Evolutionary conservation across 92 coral and sea anemone genomes (phyloP).

Genomic region (Porites divaricata): DNA sequence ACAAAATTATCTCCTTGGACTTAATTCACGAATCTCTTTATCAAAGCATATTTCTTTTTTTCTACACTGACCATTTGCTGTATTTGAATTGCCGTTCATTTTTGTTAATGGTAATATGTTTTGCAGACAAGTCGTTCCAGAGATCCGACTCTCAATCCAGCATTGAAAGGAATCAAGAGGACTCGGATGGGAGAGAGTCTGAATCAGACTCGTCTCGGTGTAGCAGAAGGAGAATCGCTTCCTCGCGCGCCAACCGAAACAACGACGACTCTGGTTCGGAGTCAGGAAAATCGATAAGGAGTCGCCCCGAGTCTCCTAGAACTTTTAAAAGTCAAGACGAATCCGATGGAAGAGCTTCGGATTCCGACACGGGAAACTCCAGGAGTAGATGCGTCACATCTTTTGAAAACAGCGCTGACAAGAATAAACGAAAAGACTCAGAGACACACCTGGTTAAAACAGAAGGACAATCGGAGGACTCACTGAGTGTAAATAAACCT

Average conservation of each 20-base stretch:
- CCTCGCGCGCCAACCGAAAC: background rate
- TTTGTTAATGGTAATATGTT: background rate
- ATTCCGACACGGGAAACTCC: conserved; percentile 26
- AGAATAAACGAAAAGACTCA: background rate
- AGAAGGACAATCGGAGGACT: conserved; percentile 18
- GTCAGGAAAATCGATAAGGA: conserved; percentile 14
- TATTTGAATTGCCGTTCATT: background rate
- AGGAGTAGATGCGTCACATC: conserved; percentile 7
- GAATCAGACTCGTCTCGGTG: conserved; percentile 27
- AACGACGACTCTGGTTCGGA: conserved; percentile 39
- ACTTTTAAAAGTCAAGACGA: conserved; percentile 14
- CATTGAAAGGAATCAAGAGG: conserved; percentile 36
- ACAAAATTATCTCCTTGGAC: too few relatives aligned
- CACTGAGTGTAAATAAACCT: background rate
- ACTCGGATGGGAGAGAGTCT: conserved; percentile 38
- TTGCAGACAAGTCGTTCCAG: conserved; percentile 46
- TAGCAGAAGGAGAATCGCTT: background rate
- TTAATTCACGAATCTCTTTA: background rate
- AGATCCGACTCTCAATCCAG: conserved; percentile 43
- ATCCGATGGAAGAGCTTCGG: conserved; percentile 28
- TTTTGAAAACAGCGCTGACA: background rate
- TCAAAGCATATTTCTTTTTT: background rate
- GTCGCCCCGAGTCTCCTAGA: background rate
- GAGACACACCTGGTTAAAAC: background rate
- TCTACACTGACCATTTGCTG: background rate